phyloP scores from a whole-genome alignment of 2,113 vertebrate genomes.

The Mesitornis unicolor region DNA sequence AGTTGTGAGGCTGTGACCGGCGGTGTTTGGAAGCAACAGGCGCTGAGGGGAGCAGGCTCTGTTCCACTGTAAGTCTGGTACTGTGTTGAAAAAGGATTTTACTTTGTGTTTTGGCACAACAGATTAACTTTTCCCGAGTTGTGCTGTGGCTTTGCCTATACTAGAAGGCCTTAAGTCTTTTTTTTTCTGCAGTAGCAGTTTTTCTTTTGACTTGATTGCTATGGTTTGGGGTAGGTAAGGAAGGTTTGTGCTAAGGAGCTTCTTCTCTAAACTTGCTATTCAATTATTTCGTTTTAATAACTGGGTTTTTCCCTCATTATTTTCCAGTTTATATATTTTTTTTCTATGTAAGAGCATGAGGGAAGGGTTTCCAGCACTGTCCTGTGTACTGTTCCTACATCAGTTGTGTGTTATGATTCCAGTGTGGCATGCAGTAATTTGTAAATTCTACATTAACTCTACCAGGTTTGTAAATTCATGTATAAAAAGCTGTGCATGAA shows the following conservation, averaged over 20 bases:
- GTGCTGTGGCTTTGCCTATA: neutral
- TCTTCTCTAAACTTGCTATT: rapidly evolving
- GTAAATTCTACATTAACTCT: neutral
- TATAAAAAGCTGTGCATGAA: neutral
- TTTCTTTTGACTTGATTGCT: neutral
- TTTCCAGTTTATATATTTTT: rapidly evolving
- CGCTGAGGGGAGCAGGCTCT: rapidly evolving
- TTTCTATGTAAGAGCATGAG: rapidly evolving
- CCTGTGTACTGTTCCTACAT: rapidly evolving
- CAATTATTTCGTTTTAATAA: rapidly evolving
- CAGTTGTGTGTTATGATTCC: neutral
- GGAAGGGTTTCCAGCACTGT: neutral
- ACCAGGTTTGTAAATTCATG: neutral
- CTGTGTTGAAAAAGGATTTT: neutral
- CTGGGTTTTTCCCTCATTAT: rapidly evolving
- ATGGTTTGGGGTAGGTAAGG: rapidly evolving
- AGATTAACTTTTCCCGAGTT: rapidly evolving
- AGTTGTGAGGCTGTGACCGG: rapidly evolving
- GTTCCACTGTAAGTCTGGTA: rapidly evolving
- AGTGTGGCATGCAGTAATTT: neutral
- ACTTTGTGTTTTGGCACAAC: rapidly evolving
- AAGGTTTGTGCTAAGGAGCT: neutral
- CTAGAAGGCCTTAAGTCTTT: too few relatives aligned
- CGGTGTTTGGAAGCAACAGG: neutral
- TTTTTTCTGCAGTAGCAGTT: neutral